Conservation (phyloP, 2,113 vertebrate species). For the Eurystomus gularis region DNA sequence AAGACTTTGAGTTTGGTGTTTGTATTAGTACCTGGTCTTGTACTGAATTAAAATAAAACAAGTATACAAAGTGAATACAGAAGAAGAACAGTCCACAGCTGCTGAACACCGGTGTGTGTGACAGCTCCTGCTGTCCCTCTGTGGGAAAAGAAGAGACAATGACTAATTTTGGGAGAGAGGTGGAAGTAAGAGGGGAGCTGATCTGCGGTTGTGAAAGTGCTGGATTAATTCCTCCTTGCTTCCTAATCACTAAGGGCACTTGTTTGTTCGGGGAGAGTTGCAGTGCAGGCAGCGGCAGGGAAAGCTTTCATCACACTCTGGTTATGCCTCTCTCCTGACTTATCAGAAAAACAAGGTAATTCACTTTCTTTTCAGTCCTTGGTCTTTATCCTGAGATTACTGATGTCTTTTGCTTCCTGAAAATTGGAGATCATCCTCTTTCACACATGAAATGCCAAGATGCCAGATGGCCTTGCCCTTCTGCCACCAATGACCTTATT, state of each 20-base stretch:
- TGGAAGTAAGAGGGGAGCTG: neutral
- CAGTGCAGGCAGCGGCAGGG: neutral
- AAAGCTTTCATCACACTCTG: neutral
- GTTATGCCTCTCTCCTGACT: neutral
- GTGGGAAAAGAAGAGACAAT: neutral
- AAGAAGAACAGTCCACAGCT: neutral
- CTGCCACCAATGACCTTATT: neutral
- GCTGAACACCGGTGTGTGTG: neutral
- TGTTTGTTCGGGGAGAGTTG: neutral
- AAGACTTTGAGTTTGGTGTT: neutral
- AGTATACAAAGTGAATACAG: neutral
- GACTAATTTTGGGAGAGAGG: neutral
- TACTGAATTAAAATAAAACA: neutral
- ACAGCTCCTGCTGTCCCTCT: neutral
- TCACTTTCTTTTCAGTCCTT: neutral
- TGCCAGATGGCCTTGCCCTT: neutral
- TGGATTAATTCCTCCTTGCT: neutral
- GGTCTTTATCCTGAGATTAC: slow-evolving; percentile 1
- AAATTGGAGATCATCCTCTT: neutral
- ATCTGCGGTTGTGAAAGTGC: neutral
- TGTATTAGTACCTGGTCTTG: neutral
- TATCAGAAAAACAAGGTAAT: slow-evolving; percentile 18
- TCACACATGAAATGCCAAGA: neutral
- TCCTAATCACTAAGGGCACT: neutral
- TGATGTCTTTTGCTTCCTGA: neutral